A percentile compares a stretch with the other conserved stretches of the same genome.
Conservation (phyloP, 2,888 invertebrate genomes). For the Parascotia fuliginaria region DNA sequence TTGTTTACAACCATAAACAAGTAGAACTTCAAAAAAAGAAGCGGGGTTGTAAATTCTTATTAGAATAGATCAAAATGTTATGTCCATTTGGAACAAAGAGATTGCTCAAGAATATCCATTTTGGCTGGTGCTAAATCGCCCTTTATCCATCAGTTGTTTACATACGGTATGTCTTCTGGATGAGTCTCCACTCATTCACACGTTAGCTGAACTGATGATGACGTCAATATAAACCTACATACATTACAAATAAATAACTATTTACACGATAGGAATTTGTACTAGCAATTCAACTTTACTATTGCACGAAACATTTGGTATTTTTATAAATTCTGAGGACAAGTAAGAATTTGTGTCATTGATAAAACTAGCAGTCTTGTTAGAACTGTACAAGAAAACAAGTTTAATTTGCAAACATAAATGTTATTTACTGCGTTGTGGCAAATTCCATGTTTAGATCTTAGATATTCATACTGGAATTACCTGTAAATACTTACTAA, state of each 20-base stretch:
- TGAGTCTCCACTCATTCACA: too few relatives aligned
- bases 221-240: too few relatives aligned
- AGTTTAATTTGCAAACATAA: conserved; percentile 3
- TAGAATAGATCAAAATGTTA: too few relatives aligned
- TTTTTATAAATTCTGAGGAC: conserved; percentile 3
- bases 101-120: too few relatives aligned
- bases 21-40: conserved; percentile 6
- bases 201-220: too few relatives aligned
- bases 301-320: not conserved
- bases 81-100: too few relatives aligned
- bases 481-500: too few relatives aligned
- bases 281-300: not conserved
- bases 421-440: not conserved
- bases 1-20: conserved; percentile 12
- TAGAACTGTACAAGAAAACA: conserved; percentile 2
- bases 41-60: conserved; percentile 2
- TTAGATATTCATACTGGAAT: too few relatives aligned
- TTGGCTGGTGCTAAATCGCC: too few relatives aligned
- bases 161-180: too few relatives aligned
- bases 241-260: not conserved
- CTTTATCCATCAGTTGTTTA: too few relatives aligned
- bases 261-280: not conserved
- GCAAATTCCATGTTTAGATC: too few relatives aligned
- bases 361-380: conserved; percentile 8
- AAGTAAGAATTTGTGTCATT: conserved; percentile 8